Evolutionary conservation across 2,888 invertebrate genomes (phyloP), one percentile per base, ranked within the genome.

Genomic region (Epirrhoe tristata): DNA sequence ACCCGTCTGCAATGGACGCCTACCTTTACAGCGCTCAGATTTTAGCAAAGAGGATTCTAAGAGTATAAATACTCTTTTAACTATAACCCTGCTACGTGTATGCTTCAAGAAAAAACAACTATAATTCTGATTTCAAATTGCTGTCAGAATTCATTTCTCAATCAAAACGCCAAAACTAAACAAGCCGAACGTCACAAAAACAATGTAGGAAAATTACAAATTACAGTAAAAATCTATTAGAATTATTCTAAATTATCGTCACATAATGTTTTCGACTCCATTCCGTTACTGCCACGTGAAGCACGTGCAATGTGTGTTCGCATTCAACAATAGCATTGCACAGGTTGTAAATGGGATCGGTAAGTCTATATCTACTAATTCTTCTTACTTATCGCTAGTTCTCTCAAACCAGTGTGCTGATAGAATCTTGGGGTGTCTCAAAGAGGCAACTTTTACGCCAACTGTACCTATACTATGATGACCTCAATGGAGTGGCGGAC

Each of bases 171-270:
- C 74, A 74, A 68, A 76, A 67, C 58, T 71, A 74, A 74, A 64
- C 69, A 74, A 63, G 63, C 63, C 69, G 67, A 60, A 73, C 66
- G 70, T 67, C 55, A 70, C 70, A 74, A 81, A 86, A 87, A 88
- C 78, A 83, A 89, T 87, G 84, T 86, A 85, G 82, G 71, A 75
- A 76, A 76, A 64, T 69, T 71, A 62, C 67, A 70, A 69, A 78
- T 68, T 67, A 66, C 80, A 77, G 74, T 77, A 74, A 75, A 81
- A 83, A 77, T 74, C 73, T 31, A 59, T 66, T 56, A 73, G 76
- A 75, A 79, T 76, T 60, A 62, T 71, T 70, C 62, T 59, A 71
- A 70, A 70, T 76, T 70, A 54, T 32, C 14, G 67, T 64, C 39
- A 63, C 73, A 84, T 75, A 48, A 89, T 90, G 89, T 72, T 88